Percentiles rank a stretch among this genome's conserved stretches.
These are phyloP conservation scores for Hofmannophila pseudospretella DNA, from an alignment of 2,888 invertebrate genomes.

Conservation along the genomic window DNA sequence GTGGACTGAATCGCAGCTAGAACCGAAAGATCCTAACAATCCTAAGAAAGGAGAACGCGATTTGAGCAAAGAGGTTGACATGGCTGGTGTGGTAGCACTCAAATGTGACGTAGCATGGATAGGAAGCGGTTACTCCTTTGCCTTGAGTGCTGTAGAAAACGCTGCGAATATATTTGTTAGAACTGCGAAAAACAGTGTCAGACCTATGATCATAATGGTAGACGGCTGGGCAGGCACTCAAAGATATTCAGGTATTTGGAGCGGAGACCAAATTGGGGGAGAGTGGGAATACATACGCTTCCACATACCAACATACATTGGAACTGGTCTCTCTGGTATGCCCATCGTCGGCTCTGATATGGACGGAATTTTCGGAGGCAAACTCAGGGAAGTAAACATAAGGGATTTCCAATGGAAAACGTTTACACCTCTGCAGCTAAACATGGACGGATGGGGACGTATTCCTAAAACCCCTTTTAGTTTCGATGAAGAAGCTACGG, in stretches of 20 bases:
- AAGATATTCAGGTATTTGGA: conserved; percentile 63
- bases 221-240: conserved; percentile 72
- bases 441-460: conserved; percentile 69
- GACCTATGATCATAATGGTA: conserved; percentile 62
- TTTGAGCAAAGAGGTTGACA: conserved; percentile 50
- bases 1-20: conserved; percentile 65
- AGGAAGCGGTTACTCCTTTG: conserved; percentile 63
- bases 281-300: conserved; percentile 70
- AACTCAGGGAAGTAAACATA: conserved; percentile 47
- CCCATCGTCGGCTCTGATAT: conserved; percentile 65
- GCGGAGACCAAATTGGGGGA: conserved; percentile 65
- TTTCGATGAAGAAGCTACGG: conserved; percentile 48
- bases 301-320: conserved; percentile 67
- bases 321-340: conserved; percentile 60
- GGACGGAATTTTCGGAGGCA: conserved; percentile 65
- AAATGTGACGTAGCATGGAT: conserved; percentile 73
- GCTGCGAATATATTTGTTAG: conserved; percentile 48
- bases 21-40: conserved; percentile 50
- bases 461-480: conserved; percentile 59
- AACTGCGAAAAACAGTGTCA: conserved; percentile 29
- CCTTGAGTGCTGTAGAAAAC: conserved; percentile 53
- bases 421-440: conserved; percentile 64
- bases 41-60: conserved; percentile 69
- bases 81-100: conserved; percentile 55
- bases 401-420: conserved; percentile 70